These are phyloP conservation scores for Phyllotis vaccarum DNA, from an alignment of 2,797 vertebrate species.

Conservation along the genomic window DNA sequence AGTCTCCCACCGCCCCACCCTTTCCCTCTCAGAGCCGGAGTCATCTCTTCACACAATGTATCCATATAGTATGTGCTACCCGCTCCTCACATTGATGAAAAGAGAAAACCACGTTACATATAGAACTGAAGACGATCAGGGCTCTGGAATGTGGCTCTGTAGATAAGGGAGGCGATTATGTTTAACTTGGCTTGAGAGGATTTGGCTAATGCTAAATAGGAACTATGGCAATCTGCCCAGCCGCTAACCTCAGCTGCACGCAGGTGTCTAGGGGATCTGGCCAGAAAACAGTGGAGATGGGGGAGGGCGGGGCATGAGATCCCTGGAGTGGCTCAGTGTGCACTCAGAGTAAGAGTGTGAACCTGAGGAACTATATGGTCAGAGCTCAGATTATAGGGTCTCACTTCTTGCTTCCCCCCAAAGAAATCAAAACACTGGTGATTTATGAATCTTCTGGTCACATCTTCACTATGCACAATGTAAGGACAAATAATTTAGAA, in stretches of 20 bases:
- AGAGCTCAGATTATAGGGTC: background rate
- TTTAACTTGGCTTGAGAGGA: background rate
- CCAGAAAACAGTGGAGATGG: background rate
- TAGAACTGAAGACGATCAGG: background rate
- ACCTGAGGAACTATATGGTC: background rate
- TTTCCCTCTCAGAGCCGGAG: too few species aligned
- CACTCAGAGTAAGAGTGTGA: accelerated
- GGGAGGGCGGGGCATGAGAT: accelerated
- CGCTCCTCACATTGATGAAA: accelerated
- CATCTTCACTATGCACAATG: background rate
- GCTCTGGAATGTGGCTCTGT: too few species aligned
- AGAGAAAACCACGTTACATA: background rate
- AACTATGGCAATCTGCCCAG: background rate
- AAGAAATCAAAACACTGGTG: background rate
- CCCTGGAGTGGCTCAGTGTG: accelerated
- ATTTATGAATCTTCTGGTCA: background rate
- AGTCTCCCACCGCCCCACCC: background rate
- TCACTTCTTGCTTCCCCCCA: background rate
- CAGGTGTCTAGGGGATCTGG: background rate
- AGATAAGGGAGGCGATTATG: background rate
- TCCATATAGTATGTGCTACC: background rate
- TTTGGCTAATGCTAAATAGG: background rate
- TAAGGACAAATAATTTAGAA: background rate
- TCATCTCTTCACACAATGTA: background rate
- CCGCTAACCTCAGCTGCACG: background rate